A percentile compares a stretch with the other conserved stretches of the same genome.
Conservation (phyloP, 1,140 invertebrate species). For the Nomia melanderi region DNA sequence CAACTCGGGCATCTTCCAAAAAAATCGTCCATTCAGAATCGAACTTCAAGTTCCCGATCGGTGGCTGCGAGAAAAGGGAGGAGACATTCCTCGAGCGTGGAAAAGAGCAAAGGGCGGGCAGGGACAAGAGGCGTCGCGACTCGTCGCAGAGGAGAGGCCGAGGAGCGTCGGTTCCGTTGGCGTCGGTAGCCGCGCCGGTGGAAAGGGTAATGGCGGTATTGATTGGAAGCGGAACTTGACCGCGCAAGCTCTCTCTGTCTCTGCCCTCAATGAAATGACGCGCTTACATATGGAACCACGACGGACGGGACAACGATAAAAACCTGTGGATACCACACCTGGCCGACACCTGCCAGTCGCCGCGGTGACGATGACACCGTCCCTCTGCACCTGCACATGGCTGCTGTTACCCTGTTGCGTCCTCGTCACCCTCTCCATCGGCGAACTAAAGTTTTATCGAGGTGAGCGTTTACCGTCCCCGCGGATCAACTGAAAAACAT, state of each 20-base stretch:
- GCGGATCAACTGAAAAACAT: conserved; percentile 12
- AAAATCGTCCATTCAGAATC: no score
- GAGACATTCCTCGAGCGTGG: no score
- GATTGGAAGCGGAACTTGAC: conserved; percentile 64
- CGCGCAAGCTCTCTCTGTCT: conserved; percentile 71
- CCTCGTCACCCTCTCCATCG: conserved; percentile 68
- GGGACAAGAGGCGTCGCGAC: no score
- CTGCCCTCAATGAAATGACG: conserved; percentile 71
- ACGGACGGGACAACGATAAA: conserved; percentile 51
- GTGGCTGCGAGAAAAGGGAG: neutral
- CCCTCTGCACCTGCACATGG: conserved; percentile 63
- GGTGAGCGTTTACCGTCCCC: conserved; percentile 61
- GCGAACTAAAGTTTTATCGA: conserved; percentile 72
- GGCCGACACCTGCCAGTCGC: conserved; percentile 40
- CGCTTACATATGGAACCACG: conserved; percentile 71
- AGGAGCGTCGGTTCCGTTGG: neutral
- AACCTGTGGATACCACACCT: conserved; percentile 44
- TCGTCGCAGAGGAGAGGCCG: no score
- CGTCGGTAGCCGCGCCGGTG: conserved; percentile 4
- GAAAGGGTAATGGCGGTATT: conserved; percentile 68
- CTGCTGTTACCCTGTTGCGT: conserved; percentile 67
- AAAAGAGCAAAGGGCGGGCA: no score
- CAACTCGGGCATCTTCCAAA: no score
- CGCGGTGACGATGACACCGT: conserved; percentile 69
- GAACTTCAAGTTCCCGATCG: no score